Base-by-base conservation (phyloP, 2,113 vertebrate species). In the Mugil cephalus region DNA sequence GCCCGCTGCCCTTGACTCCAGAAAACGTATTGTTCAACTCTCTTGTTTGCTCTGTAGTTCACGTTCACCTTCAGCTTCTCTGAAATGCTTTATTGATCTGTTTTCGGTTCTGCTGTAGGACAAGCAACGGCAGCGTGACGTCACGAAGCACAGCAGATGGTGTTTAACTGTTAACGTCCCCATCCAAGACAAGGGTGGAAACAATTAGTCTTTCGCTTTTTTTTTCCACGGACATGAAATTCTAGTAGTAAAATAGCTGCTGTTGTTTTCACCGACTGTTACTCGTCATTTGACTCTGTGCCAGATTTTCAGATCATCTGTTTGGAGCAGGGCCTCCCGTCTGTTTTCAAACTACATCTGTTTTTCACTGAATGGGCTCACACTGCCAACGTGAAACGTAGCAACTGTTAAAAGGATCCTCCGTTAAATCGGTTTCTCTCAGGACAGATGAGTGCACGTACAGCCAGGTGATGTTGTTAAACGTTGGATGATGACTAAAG, bases 41-140 rank as follows among this genome's bases (percentile, higher is more conserved):
- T 50, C 36, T 66, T 69, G 62, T 79, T 70, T 56, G 48, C 60
- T 71, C 69, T 54, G 40, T 39, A 19, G 60, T 14, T 17, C 17
- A 17, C 7, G n/a, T 82, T 88, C 73, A 88, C 84, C 86, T 82
- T 74, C 79, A 69, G 53, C 54, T 55, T 61, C 65, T 75, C 38
- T 51, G 46, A 74, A 74, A 86, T 38, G 67, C 45, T 71, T 39
- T 83, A 87, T 84, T 66, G 84, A 86, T 82, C 76, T 1, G 35
- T 65, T 84, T 78, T 72, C 52, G 55, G 71, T 60, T 11, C 24
- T 4, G 38, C 74, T 46, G 17, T 8, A 1, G 45, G 30, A 45
- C 7, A 18, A 35, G 21, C 54, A 38, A 30, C 19, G 47, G 66
- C 40, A 8, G 70, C 13, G 5, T 61, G 46, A 59, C 17, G 5